phyloP scores from a whole-genome alignment of 2,797 vertebrate genomes.

The Bufotes viridis region DNA sequence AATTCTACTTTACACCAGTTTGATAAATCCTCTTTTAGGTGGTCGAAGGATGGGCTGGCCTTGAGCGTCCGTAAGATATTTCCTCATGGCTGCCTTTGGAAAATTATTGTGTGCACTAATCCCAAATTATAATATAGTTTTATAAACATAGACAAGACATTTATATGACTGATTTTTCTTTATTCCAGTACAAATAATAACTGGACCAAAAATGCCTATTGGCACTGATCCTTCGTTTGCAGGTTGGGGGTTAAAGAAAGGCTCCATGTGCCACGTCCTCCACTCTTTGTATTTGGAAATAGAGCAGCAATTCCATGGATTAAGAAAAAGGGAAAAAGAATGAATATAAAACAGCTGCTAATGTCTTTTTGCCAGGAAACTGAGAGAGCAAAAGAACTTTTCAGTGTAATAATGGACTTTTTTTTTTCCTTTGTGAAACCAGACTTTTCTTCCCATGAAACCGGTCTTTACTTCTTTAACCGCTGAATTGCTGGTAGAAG shows the following conservation, averaged over 20 bases:
- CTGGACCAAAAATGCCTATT: background rate
- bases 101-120: background rate
- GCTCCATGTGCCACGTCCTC: conserved; percentile 38
- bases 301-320: conserved; percentile 31
- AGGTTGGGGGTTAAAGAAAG: background rate
- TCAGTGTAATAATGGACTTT: conserved; percentile 26
- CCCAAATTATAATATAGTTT: background rate
- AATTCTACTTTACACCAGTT: too few species aligned
- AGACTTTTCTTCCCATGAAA: conserved; percentile 17
- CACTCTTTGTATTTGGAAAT: conserved; percentile 15
- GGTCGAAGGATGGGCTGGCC: too few species aligned
- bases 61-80: background rate
- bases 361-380: conserved; percentile 37
- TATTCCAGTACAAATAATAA: background rate
- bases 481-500: background rate
- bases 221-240: background rate
- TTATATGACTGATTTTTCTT: too few species aligned
- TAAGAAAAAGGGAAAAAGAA: conserved; percentile 16
- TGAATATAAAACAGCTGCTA: conserved; percentile 56
- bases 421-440: conserved; percentile 14
- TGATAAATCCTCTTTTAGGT: too few species aligned
- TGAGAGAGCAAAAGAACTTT: conserved; percentile 3
- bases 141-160: background rate
- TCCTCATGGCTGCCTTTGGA: background rate
- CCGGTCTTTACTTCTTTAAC: conserved; percentile 8